phyloP scores from a whole-genome alignment of 2,888 invertebrate species.

The Junonia oenone region DNA sequence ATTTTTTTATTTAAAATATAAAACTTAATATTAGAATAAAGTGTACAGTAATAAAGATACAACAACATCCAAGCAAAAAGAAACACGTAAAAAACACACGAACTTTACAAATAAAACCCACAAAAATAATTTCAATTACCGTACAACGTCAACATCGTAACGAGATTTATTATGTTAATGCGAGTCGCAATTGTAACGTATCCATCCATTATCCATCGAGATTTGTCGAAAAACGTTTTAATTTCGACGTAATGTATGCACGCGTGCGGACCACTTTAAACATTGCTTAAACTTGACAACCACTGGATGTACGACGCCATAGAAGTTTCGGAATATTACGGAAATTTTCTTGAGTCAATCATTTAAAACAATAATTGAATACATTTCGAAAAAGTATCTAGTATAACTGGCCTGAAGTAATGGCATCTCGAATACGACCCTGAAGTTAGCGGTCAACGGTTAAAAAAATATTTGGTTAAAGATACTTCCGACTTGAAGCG shows the following conservation, averaged over 20 bases:
- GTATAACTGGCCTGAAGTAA: no score
- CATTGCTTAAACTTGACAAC: background rate
- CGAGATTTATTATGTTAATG: conserved; percentile 19
- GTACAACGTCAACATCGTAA: conserved; percentile 13
- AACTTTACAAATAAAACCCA: conserved; percentile 2
- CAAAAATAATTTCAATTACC: conserved; percentile 4
- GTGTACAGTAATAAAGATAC: no score
- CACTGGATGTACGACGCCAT: background rate
- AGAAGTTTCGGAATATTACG: no score
- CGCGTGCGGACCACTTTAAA: conserved; percentile 35
- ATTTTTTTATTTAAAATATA: no score
- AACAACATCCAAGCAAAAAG: no score
- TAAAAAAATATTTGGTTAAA: no score
- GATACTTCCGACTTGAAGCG: no score
- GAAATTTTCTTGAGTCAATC: no score
- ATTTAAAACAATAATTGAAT: background rate
- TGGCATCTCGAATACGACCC: no score
- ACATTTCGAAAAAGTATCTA: no score
- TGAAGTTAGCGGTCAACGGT: no score
- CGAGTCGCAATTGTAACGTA: conserved; percentile 13
- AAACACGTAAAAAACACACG: conserved; percentile 4
- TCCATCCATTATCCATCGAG: conserved; percentile 21
- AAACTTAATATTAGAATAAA: no score
- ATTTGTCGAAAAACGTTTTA: conserved; percentile 38
- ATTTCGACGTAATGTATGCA: conserved; percentile 43